These are phyloP conservation scores for Hypotaenidia okinawae DNA, from an alignment of 2,797 vertebrate species.

Conservation along the genomic window DNA sequence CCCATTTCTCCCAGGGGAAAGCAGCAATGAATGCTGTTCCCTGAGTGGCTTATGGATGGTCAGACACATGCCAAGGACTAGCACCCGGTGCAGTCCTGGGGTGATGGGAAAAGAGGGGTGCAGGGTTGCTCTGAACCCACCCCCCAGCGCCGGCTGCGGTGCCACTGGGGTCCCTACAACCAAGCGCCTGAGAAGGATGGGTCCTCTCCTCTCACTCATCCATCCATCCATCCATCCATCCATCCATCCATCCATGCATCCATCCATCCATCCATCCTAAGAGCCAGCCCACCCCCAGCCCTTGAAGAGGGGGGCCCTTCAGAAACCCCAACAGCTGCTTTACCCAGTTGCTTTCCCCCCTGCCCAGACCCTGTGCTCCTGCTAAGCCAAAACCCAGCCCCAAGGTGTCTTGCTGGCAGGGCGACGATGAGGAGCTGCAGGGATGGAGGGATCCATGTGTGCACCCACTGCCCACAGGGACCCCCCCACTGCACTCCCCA, in stretches of 20 bases:
- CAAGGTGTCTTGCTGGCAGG: neutral
- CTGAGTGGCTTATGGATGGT: neutral
- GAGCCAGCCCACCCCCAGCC: neutral
- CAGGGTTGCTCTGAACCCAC: neutral
- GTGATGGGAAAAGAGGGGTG: neutral
- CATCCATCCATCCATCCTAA: neutral
- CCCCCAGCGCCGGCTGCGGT: too few species aligned
- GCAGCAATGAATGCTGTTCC: neutral
- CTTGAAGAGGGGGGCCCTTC: too few species aligned
- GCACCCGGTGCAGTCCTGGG: neutral
- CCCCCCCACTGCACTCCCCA: too few species aligned
- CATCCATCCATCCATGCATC: too few species aligned
- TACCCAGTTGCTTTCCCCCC: neutral
- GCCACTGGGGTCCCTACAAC: neutral
- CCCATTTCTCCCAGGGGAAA: neutral
- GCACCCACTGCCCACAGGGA: too few species aligned
- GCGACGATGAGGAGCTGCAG: neutral
- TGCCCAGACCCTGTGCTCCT: neutral
- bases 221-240: too few species aligned
- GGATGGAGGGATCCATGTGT: neutral
- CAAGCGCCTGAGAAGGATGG: rapidly evolving
- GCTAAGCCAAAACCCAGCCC: neutral
- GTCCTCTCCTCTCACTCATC: neutral
- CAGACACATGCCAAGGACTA: neutral
- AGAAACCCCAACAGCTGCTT: neutral